Evolutionary conservation across 1,140 invertebrate species (phyloP).

Genomic region (Cotesia typhae): DNA sequence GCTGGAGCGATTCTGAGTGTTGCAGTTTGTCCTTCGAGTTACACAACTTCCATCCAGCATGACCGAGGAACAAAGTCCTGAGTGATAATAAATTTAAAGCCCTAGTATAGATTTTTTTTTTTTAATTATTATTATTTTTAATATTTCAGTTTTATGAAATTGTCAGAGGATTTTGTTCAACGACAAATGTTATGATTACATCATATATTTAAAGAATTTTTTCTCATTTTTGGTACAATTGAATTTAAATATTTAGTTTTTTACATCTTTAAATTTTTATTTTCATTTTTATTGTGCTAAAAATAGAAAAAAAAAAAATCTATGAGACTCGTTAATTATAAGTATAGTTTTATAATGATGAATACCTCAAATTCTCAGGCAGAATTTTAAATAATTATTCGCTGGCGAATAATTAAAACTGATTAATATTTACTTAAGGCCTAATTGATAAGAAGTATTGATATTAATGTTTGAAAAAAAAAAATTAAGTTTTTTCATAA

Average conservation of each 20-base stretch:
- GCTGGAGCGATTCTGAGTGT: conserved; percentile 62
- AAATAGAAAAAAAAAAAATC: too few relatives aligned
- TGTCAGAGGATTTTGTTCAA: too few relatives aligned
- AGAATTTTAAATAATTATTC: conserved; percentile 17
- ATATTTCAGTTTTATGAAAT: too few relatives aligned
- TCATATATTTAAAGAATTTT: neutral
- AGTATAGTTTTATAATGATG: neutral
- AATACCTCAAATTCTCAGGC: neutral
- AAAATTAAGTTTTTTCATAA: too few relatives aligned
- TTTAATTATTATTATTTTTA: too few relatives aligned
- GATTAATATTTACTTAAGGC: neutral
- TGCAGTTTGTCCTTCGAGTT: conserved; percentile 61
- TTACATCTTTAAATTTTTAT: too few relatives aligned
- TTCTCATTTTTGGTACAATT: too few relatives aligned
- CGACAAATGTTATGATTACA: neutral
- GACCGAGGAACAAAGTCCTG: neutral
- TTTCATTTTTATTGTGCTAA: too few relatives aligned
- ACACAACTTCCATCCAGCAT: conserved; percentile 50
- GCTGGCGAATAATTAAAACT: conserved; percentile 23
- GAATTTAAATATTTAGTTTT: too few relatives aligned
- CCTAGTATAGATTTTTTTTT: too few relatives aligned
- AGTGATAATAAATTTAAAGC: too few relatives aligned
- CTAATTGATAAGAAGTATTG: neutral
- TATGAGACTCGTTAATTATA: neutral
- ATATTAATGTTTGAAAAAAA: conserved; percentile 3